Conservation (phyloP, 2,113 vertebrate species). For the Bos indicus region DNA sequence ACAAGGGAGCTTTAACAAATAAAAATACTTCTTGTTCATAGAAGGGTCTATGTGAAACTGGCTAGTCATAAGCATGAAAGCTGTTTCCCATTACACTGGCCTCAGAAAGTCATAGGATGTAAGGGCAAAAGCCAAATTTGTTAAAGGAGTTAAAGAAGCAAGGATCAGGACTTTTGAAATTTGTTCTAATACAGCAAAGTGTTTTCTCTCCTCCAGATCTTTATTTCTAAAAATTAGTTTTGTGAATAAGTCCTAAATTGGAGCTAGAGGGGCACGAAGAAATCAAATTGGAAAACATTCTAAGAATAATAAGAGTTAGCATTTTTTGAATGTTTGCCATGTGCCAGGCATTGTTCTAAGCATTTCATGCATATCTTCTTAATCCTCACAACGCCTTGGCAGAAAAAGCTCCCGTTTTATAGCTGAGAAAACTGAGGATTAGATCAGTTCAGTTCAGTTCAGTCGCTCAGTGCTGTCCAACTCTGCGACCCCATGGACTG, state of each 20-base stretch:
- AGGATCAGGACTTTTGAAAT: background rate
- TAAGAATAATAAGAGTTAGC: background rate
- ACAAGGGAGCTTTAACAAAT: conserved; percentile 15
- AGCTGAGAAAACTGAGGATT: background rate
- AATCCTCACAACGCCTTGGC: background rate
- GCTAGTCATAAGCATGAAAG: conserved; percentile 5
- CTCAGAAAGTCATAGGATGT: background rate
- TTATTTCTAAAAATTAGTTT: background rate
- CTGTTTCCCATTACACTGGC: background rate
- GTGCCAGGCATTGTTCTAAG: background rate
- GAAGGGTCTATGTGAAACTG: background rate
- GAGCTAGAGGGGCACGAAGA: background rate
- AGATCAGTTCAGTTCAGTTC: background rate
- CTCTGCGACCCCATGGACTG: background rate
- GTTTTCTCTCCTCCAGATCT: background rate
- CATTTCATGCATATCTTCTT: background rate
- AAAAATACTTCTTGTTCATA: conserved; percentile 16
- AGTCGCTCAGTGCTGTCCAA: background rate
- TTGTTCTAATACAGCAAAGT: background rate
- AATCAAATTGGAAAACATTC: background rate
- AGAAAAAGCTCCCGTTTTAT: background rate
- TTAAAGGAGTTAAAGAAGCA: background rate
- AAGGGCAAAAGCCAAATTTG: background rate
- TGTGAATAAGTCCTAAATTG: conserved; percentile 16
- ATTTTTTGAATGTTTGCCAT: background rate